These are phyloP conservation scores for Alouatta palliata DNA, from an alignment of 2,113 vertebrate genomes.

Conservation along the genomic window DNA sequence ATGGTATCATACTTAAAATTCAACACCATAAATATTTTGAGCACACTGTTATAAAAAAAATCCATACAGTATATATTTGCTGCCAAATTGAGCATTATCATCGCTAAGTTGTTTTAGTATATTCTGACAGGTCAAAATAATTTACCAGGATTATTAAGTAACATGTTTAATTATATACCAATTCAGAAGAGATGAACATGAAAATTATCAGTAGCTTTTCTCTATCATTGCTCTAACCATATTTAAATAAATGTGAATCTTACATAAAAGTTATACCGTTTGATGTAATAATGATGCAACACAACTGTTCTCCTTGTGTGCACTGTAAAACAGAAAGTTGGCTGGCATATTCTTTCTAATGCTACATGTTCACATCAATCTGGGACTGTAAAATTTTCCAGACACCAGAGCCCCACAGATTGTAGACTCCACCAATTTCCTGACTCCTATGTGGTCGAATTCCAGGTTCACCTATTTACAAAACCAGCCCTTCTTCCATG, in stretches of 20 bases:
- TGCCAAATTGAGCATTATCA: slow-evolving; percentile 8
- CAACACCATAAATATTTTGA: background rate
- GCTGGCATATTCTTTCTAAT: slow-evolving; percentile 37
- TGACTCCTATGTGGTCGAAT: slow-evolving; percentile 50
- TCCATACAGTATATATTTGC: background rate
- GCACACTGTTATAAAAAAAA: background rate
- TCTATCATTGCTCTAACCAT: background rate
- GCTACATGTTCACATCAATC: slow-evolving; percentile 44
- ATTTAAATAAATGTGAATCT: background rate
- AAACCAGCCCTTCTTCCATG: slow-evolving; percentile 21
- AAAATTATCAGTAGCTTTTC: background rate
- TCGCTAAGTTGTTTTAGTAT: background rate
- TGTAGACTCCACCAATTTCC: slow-evolving; percentile 69
- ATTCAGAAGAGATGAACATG: background rate
- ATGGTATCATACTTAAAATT: slow-evolving; percentile 1
- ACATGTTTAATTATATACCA: background rate
- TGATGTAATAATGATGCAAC: background rate
- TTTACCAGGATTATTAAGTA: slow-evolving; percentile 30
- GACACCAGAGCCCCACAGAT: slow-evolving; percentile 55
- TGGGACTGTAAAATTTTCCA: slow-evolving; percentile 70
- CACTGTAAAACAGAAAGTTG: slow-evolving; percentile 50
- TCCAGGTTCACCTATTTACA: slow-evolving; percentile 57
- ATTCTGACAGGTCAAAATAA: slow-evolving; percentile 45
- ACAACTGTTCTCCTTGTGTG: background rate
- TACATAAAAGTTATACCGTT: background rate